Percentiles rank a stretch among this genome's conserved stretches.
These are phyloP conservation scores for Hemibagrus guttatus DNA, from an alignment of 2,797 vertebrate species.

Conservation along the genomic window DNA sequence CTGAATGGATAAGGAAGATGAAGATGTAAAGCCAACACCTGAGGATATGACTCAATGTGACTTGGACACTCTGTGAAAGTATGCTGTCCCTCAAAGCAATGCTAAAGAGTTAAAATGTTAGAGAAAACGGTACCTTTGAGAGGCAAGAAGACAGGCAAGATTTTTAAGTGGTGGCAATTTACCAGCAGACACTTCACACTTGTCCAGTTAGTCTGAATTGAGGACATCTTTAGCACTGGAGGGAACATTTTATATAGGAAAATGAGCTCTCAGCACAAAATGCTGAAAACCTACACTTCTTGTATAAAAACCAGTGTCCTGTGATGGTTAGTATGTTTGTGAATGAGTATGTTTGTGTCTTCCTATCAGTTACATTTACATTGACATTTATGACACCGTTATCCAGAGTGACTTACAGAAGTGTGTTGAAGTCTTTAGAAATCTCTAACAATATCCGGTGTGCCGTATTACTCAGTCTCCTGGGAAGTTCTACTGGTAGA, in stretches of 20 bases:
- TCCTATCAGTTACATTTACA: too few relatives aligned
- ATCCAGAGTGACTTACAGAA: too few relatives aligned
- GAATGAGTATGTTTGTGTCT: background rate
- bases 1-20: background rate
- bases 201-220: background rate
- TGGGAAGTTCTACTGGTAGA: background rate
- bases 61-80: background rate
- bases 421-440: too few relatives aligned
- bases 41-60: background rate
- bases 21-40: background rate
- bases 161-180: conserved; percentile 11
- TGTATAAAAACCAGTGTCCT: background rate
- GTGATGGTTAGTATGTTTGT: background rate
- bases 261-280: background rate
- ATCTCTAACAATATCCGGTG: background rate
- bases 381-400: too few relatives aligned
- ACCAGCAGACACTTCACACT: background rate
- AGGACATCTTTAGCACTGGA: background rate
- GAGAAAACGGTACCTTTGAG: background rate
- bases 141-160: background rate
- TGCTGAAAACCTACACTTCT: background rate
- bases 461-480: background rate
- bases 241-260: background rate
- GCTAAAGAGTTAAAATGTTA: background rate
- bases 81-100: background rate